These are phyloP conservation scores for Nysson spinosus DNA, from an alignment of 2,888 invertebrate species.

Conservation along the genomic window DNA sequence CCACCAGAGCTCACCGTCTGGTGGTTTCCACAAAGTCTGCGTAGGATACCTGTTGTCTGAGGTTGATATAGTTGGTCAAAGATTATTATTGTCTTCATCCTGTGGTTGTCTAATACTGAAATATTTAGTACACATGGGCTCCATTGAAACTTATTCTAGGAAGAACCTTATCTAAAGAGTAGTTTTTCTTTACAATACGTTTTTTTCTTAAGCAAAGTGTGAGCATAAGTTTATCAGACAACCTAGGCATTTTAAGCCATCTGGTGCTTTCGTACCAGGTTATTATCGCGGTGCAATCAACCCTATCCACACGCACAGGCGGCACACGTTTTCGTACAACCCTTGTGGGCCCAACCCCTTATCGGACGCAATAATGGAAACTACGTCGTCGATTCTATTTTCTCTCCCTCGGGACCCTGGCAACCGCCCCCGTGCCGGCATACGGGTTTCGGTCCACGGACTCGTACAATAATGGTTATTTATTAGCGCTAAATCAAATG, in stretches of 20 bases:
- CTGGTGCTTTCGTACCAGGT: constrained; percentile 62
- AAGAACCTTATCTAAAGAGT: too few species aligned
- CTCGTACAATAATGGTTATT: constrained; percentile 76
- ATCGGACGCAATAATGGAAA: constrained; percentile 74
- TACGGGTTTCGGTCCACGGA: constrained; percentile 43
- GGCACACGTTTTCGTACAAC: constrained; percentile 36
- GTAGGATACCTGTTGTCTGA: constrained; percentile 36
- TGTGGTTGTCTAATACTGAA: too few species aligned
- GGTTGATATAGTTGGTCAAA: constrained; percentile 31
- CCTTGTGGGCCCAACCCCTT: constrained; percentile 63
- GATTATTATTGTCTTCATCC: constrained; percentile 48
- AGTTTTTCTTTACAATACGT: too few species aligned
- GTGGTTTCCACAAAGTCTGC: constrained; percentile 68
- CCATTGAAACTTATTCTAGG: too few species aligned
- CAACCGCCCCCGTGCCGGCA: constrained; percentile 52
- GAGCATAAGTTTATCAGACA: constrained; percentile 22
- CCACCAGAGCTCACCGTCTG: constrained; percentile 58
- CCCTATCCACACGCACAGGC: constrained; percentile 60
- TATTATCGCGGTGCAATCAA: constrained; percentile 70
- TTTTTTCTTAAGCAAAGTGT: too few species aligned
- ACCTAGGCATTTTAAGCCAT: constrained; percentile 48
- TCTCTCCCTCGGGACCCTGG: constrained; percentile 70
- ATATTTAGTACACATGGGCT: too few species aligned
- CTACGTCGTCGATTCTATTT: constrained; percentile 77
- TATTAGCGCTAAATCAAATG: constrained; percentile 77